phyloP scores from a whole-genome alignment of 2,113 vertebrate species.

The Paraplagusia blochii region DNA sequence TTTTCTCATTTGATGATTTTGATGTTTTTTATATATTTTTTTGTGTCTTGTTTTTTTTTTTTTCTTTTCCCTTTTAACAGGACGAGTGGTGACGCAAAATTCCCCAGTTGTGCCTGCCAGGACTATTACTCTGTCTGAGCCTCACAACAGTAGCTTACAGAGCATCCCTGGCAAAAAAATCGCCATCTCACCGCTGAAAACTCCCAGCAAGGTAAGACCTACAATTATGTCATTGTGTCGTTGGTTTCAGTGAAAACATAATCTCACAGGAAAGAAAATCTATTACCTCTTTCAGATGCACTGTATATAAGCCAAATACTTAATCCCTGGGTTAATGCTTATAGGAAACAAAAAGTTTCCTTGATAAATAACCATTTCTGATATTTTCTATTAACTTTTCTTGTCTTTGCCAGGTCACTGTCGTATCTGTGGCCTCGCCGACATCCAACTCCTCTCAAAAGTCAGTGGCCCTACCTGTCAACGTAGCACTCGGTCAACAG shows the following conservation, averaged over 20 bases:
- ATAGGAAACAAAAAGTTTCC: too few species aligned
- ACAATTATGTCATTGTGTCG: neutral
- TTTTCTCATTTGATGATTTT: neutral
- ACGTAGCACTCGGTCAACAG: constrained; percentile 86
- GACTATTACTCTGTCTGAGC: constrained; percentile 87
- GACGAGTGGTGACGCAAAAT: constrained; percentile 88
- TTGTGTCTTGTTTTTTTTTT: too few species aligned
- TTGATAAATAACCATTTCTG: neutral
- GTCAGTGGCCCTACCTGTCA: constrained; percentile 82
- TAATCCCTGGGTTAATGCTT: too few species aligned
- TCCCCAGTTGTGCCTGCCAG: constrained; percentile 85
- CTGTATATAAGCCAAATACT: too few species aligned
- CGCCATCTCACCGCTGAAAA: constrained; percentile 96
- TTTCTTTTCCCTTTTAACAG: too few species aligned
- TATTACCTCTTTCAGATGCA: too few species aligned
- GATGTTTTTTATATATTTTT: too few species aligned
- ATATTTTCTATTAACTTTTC: neutral
- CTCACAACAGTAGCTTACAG: constrained; percentile 82
- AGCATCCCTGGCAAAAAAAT: constrained; percentile 87
- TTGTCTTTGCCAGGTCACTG: constrained; percentile 77
- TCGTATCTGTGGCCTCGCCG: constrained; percentile 86
- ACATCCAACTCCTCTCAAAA: constrained; percentile 84
- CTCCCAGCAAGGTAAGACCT: constrained; percentile 88
- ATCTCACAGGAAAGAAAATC: too few species aligned
- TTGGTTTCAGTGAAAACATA: neutral